Percentiles rank a stretch among this genome's conserved stretches.
Conservation (phyloP, 2,113 vertebrate species). For the Spizaetus ornatus region DNA sequence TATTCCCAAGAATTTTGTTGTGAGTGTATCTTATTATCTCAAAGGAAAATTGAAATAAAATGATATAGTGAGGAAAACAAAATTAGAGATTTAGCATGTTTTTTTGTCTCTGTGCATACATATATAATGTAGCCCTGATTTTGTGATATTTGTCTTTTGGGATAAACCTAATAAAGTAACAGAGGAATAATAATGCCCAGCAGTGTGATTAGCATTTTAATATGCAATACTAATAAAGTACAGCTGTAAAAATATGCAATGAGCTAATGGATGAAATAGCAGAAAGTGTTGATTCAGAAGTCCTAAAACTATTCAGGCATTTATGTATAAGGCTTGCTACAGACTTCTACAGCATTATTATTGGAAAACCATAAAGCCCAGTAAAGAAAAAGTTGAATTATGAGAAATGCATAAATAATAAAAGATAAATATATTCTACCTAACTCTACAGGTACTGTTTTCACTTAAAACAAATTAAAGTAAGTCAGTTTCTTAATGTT, state of each 20-base stretch:
- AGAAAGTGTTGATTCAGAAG: background rate
- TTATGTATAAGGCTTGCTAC: background rate
- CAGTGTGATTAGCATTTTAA: background rate
- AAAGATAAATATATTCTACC: background rate
- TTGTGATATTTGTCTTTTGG: background rate
- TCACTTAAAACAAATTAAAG: background rate
- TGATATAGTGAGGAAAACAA: background rate
- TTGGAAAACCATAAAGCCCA: background rate
- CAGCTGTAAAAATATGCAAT: background rate
- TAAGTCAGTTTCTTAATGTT: background rate
- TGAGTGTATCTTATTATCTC: background rate
- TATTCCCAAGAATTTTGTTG: background rate
- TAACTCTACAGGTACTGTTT: background rate
- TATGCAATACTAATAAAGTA: background rate
- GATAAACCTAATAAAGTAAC: background rate
- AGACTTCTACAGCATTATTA: background rate
- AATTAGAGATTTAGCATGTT: background rate
- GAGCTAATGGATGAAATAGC: background rate
- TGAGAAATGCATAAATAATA: background rate
- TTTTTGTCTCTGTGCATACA: background rate
- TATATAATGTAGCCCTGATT: background rate
- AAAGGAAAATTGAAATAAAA: background rate
- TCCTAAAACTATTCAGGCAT: background rate
- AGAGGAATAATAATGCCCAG: background rate
- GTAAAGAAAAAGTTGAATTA: background rate